Evolutionary conservation across 2,888 invertebrate species (phyloP), one percentile per base, ranked within the genome.

Genomic region (Sarcophaga variegata): DNA sequence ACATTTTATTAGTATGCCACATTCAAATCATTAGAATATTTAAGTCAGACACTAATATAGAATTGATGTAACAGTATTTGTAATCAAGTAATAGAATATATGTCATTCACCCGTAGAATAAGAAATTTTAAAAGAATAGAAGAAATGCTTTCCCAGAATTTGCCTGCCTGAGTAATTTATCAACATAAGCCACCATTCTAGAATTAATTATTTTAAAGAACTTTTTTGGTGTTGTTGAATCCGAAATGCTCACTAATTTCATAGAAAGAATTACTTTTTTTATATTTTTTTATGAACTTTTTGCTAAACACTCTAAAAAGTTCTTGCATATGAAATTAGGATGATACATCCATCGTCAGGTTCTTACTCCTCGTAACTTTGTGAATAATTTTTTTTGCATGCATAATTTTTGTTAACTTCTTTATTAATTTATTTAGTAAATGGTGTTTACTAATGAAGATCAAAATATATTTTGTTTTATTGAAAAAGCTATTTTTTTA

Each of bases 311-410:
- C 49, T 47, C 4, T 70, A 49, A n/a, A 64, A 64, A 49, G 70
- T 62, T 70, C 25, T 79, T 79, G 12, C 49, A 49, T 69, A 79
- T 8, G 10, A 70, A 70, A 76, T 64, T 27, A 76, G 47, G 47
- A 17, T 10, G 47, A 75, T 22, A 37, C 27, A 45, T 67, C 49
- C 27, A 45, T 67, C 49, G 14, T 11, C 12, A 12, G 4, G n/a
- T 37, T 75, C 45, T 74, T 17, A 75, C 22, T 47, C 25, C 25
- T n/a, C 25, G 14, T 76, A 49, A 75, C 25, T 49, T 14, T 76
- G 54, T 54, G 37, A 67, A 54, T 8, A 64, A 11, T 20, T 64
- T n/a, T n/a, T 66, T 76, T 76, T 66, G 64, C 64, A 75, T 75
- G 64, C 63, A 54, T 17, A 27, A 49, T 22, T 2, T 14, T 66